Percentiles rank a stretch among this genome's conserved stretches.
Conservation (phyloP, 2,888 invertebrate genomes). For the Chrysopilus asiliformis region DNA sequence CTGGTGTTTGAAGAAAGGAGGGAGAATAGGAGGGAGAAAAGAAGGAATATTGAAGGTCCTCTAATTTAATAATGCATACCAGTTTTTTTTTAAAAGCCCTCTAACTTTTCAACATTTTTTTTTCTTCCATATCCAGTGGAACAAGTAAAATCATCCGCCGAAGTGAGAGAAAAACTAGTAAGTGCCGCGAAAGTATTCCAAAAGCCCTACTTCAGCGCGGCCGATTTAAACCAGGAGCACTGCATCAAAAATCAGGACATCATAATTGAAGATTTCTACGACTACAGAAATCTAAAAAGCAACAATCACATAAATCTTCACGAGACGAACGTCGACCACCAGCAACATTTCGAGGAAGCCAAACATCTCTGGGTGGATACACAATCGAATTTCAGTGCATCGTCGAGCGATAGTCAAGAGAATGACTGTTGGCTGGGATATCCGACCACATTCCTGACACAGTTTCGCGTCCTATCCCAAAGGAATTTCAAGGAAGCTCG, state of each 20-base stretch:
- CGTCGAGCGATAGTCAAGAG: slow-evolving; percentile 42
- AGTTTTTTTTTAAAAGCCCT: slow-evolving; percentile 1
- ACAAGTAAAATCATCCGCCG: slow-evolving; percentile 56
- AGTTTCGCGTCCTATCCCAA: slow-evolving; percentile 60
- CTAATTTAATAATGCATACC: too few relatives aligned
- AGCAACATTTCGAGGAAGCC: slow-evolving; percentile 31
- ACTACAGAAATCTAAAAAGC: slow-evolving; percentile 9
- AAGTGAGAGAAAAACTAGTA: slow-evolving; percentile 52
- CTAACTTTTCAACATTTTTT: slow-evolving; percentile 2
- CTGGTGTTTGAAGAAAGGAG: too few relatives aligned
- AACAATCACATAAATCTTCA: slow-evolving; percentile 6
- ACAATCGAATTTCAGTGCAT: slow-evolving; percentile 54
- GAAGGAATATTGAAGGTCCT: too few relatives aligned
- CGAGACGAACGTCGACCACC: slow-evolving; percentile 2
- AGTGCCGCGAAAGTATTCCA: slow-evolving; percentile 49
- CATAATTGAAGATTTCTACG: slow-evolving; percentile 10
- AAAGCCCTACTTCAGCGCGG: slow-evolving; percentile 43
- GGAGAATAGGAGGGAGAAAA: too few relatives aligned
- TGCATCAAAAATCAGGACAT: slow-evolving; percentile 10
- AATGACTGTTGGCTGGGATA: slow-evolving; percentile 52
- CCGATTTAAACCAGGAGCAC: slow-evolving; percentile 36
- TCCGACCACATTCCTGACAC: slow-evolving; percentile 68
- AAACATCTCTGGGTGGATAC: slow-evolving; percentile 55
- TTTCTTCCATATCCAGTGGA: slow-evolving; percentile 44
- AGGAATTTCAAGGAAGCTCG: slow-evolving; percentile 63